Conservation (phyloP, 1,140 invertebrate species). For the Drosophila tropicalis region DNA sequence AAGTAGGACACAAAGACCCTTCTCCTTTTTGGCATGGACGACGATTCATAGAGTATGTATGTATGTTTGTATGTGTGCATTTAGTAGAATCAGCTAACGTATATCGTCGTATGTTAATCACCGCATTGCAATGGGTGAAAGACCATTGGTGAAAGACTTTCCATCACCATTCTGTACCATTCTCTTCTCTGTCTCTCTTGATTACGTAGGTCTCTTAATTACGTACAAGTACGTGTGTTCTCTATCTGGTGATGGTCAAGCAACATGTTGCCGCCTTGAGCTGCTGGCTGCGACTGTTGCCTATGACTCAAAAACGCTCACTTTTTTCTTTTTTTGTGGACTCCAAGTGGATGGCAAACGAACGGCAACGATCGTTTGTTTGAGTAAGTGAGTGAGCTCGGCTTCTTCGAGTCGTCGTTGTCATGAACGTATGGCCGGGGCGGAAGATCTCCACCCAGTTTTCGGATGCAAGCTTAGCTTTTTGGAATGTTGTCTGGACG, state of each 20-base stretch:
- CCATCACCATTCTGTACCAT: slow-evolving; percentile 46
- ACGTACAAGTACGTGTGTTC: background rate
- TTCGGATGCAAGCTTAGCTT: slow-evolving; percentile 70
- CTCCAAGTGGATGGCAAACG: slow-evolving; percentile 58
- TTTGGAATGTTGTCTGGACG: slow-evolving; percentile 63
- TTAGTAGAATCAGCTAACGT: background rate
- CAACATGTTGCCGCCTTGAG: slow-evolving; percentile 45
- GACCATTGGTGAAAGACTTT: slow-evolving; percentile 67
- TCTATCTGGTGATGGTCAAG: background rate
- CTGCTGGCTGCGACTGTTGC: slow-evolving; percentile 60
- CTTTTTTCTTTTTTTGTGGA: slow-evolving; percentile 52
- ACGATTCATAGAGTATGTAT: slow-evolving; percentile 5
- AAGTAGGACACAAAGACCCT: slow-evolving; percentile 74
- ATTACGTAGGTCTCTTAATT: slow-evolving; percentile 7
- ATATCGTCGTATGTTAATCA: slow-evolving; percentile 71
- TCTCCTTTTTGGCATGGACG: slow-evolving; percentile 49
- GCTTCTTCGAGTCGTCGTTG: slow-evolving; percentile 34
- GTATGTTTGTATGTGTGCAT: too few relatives aligned
- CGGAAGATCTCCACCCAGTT: slow-evolving; percentile 83
- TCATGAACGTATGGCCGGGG: slow-evolving; percentile 54
- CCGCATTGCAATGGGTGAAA: slow-evolving; percentile 65
- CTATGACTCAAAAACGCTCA: slow-evolving; percentile 51
- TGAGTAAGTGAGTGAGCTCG: slow-evolving; percentile 26
- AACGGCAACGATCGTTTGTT: slow-evolving; percentile 18
- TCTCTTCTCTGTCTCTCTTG: slow-evolving; percentile 22